These are phyloP conservation scores for Timandra comae DNA, from an alignment of 2,888 invertebrate genomes.

Conservation along the genomic window DNA sequence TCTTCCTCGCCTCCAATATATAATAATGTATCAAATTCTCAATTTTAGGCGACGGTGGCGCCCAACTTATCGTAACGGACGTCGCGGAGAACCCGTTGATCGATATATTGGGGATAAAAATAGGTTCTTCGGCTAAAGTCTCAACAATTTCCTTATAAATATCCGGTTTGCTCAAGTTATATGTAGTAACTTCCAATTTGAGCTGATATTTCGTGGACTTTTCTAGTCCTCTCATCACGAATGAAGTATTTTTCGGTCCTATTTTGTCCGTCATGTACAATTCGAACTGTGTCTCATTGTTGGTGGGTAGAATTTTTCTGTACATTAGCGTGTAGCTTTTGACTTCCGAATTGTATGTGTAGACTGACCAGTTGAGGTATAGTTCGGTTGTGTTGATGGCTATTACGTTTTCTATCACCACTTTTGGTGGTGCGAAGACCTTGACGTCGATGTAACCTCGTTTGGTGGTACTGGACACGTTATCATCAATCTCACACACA, in stretches of 20 bases:
- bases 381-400: constrained; percentile 85
- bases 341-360: constrained; percentile 84
- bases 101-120: constrained; percentile 86
- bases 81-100: constrained; percentile 82
- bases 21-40: constrained; percentile 86
- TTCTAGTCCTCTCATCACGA: constrained; percentile 80
- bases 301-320: constrained; percentile 34
- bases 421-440: constrained; percentile 83
- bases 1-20: constrained; percentile 79
- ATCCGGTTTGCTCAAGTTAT: constrained; percentile 77
- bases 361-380: constrained; percentile 89
- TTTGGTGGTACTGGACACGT: constrained; percentile 46
- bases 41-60: constrained; percentile 79
- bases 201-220: constrained; percentile 82
- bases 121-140: constrained; percentile 84
- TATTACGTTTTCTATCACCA: constrained; percentile 83
- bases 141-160: constrained; percentile 56
- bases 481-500: constrained; percentile 49
- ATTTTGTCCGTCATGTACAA: constrained; percentile 77
- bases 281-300: constrained; percentile 27
- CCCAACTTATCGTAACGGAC: constrained; percentile 90
- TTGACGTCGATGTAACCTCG: constrained; percentile 67
- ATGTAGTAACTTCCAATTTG: constrained; percentile 81
- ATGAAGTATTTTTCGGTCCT: constrained; percentile 80
- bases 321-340: constrained; percentile 74